Evolutionary conservation across 2,797 vertebrate genomes (phyloP).

Genomic region (Tapirus indicus): DNA sequence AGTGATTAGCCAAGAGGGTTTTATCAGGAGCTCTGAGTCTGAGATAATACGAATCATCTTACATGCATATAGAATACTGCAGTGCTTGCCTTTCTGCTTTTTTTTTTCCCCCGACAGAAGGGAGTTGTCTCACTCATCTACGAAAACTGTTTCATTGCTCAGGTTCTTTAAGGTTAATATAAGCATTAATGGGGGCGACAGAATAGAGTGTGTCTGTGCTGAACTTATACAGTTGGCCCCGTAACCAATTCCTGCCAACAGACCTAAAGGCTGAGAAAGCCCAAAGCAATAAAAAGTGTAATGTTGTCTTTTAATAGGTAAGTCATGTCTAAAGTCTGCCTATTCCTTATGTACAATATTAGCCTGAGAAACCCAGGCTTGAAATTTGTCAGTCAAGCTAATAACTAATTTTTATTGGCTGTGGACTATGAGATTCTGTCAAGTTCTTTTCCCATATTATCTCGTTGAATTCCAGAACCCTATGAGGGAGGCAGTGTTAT

Average conservation of each 20-base stretch:
- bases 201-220: neutral
- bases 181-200: neutral
- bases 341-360: neutral
- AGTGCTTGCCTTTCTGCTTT: neutral
- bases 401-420: neutral
- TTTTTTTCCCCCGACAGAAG: slow-evolving; percentile 1
- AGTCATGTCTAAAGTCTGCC: neutral
- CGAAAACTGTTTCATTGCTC: neutral
- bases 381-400: neutral
- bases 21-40: neutral
- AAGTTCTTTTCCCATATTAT: neutral
- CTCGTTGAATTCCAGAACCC: neutral
- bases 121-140: neutral
- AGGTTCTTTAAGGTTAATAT: neutral
- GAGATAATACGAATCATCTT: neutral
- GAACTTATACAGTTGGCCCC: neutral
- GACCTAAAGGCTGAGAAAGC: neutral
- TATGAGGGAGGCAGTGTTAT: neutral
- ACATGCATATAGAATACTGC: neutral
- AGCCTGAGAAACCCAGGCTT: neutral
- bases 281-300: neutral
- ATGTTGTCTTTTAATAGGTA: neutral
- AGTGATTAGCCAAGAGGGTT: neutral
- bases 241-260: neutral
- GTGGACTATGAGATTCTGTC: neutral